Percentiles rank a stretch among this genome's conserved stretches.
These are phyloP conservation scores for Muscina levida DNA, from an alignment of 2,888 invertebrate species.

Conservation along the genomic window DNA sequence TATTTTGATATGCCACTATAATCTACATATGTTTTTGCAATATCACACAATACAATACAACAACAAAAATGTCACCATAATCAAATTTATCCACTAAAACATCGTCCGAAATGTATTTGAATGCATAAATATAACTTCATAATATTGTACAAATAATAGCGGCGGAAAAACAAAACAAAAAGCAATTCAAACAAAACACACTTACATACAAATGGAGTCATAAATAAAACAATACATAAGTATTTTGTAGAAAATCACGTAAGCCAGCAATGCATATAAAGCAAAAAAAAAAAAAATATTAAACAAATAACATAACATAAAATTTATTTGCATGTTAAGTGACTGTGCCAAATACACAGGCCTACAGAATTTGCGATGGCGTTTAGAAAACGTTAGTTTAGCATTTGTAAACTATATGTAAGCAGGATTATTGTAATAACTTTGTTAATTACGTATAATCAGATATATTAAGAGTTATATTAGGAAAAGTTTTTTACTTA, in stretches of 20 bases:
- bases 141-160: too few relatives aligned
- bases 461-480: too few relatives aligned
- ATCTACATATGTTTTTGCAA: not conserved
- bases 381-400: too few relatives aligned
- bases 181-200: not conserved
- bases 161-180: not conserved
- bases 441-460: too few relatives aligned
- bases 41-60: not conserved
- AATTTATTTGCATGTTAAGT: not conserved
- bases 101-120: not conserved
- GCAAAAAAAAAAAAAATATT: not conserved
- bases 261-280: not conserved
- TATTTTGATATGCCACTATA: not conserved
- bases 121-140: slow-evolving; percentile 8
- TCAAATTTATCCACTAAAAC: slow-evolving; percentile 10
- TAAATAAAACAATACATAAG: slow-evolving; percentile 21
- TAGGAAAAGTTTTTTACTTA: too few relatives aligned
- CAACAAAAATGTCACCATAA: slow-evolving; percentile 5
- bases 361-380: not conserved
- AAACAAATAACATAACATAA: not conserved
- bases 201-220: slow-evolving; percentile 18
- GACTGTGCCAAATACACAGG: not conserved
- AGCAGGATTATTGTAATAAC: too few relatives aligned
- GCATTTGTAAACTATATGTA: too few relatives aligned
- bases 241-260: slow-evolving; percentile 6